Base-by-base conservation (phyloP, 2,113 vertebrate species). In the Cebus imitator region DNA sequence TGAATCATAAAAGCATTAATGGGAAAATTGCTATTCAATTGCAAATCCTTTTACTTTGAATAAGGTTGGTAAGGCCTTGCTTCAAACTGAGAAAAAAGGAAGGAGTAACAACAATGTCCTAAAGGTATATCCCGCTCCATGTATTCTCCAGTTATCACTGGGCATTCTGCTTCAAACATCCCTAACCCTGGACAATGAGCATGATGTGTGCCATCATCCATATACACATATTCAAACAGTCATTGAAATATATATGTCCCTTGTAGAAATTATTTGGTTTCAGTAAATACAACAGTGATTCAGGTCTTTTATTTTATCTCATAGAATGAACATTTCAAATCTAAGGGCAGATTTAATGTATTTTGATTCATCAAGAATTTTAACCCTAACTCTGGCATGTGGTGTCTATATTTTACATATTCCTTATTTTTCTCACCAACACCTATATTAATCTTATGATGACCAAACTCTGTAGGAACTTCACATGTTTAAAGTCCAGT, bases 101-200 rank as follows among this genome's bases (percentile, higher is more conserved):
- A 18, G 8, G 4, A 23, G 18, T 6, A 30, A 4, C 6, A 76
- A 27, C 11, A 61, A 8, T 12, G 21, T 8, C 9, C 8, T n/a
- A n/a, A 73, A 23, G 3, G n/a, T 45, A 12, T 7, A 6, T 4
- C 13, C 6, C 40, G 3, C 7, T 21, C 16, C 64, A 43, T 0
- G 25, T 40, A 11, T 45, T 10, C 35, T 30, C 45, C 43, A 43
- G 50, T 21, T 61, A 43, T 40, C 10, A 3, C 3, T 35, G 4
- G n/a, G 40, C 9, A 27, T 84, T 70, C 18, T 12, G 64, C 10
- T 58, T 48, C 9, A 84, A 30, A 25, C 8, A 13, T 8, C 14
- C 73, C 20, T 27, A 79, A 25, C 18, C 16, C 18, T 45, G n/a
- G 16, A 37, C 3, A 40, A 17, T 4, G 13, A 18, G 2, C 40